Percentiles rank a stretch among this genome's conserved stretches.
Evolutionary conservation across 2,797 vertebrate species (phyloP).

Genomic region (Macropodus opercularis): DNA sequence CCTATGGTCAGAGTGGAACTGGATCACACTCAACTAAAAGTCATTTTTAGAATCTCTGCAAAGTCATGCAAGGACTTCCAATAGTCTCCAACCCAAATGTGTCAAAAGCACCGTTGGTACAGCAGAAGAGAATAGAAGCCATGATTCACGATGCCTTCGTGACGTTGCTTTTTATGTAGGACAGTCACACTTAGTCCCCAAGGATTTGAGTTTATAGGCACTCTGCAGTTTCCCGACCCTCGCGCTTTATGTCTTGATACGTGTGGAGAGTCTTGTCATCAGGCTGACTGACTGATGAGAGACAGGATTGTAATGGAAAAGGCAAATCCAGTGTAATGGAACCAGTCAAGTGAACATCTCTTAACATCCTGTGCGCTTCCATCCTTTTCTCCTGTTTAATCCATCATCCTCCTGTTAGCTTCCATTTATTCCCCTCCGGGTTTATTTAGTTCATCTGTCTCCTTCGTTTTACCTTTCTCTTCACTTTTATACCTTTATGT

Average conservation of each 20-base stretch:
- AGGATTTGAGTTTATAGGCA: conserved; percentile 8
- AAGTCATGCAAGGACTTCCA: conserved; percentile 12
- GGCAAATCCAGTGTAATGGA: too few relatives aligned
- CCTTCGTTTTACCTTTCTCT: not conserved
- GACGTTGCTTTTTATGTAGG: conserved; percentile 36
- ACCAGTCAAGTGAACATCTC: not conserved
- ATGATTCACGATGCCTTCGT: not conserved
- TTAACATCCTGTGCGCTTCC: not conserved
- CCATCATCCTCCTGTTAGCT: conserved; percentile 21
- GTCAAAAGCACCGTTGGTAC: conserved; percentile 13
- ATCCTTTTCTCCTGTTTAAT: conserved; percentile 9
- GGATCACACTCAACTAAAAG: not conserved
- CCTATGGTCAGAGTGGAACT: not conserved
- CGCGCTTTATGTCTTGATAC: too few relatives aligned
- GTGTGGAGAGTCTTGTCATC: too few relatives aligned
- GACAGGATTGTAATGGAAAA: not conserved
- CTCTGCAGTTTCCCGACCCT: not conserved
- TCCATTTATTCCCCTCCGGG: not conserved
- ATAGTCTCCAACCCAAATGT: conserved; percentile 35
- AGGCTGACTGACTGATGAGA: not conserved
- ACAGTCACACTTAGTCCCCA: not conserved
- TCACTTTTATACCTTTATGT: not conserved
- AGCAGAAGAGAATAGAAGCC: conserved; percentile 7
- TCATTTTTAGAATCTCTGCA: conserved; percentile 26
- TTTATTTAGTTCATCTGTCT: conserved; percentile 20